Conservation (phyloP, 2,888 invertebrate genomes). For the Strigamia maritima region DNA sequence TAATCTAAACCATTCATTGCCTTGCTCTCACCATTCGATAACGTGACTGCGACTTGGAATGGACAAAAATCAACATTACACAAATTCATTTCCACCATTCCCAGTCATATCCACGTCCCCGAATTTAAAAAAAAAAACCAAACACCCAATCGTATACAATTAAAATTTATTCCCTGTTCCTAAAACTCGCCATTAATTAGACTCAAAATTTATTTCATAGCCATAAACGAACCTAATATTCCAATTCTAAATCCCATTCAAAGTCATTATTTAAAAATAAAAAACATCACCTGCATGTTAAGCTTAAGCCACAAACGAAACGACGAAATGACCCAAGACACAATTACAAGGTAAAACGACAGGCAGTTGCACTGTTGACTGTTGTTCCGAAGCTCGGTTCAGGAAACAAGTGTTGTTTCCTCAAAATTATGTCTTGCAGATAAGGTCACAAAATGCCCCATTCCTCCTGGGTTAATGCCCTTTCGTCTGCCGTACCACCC, state of each 20-base stretch:
- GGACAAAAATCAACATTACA: background rate
- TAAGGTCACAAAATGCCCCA: constrained; percentile 26
- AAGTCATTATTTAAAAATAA: too few relatives aligned
- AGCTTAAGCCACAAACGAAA: too few relatives aligned
- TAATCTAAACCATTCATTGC: background rate
- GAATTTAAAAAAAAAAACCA: background rate
- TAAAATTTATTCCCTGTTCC: background rate
- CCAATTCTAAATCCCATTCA: too few relatives aligned
- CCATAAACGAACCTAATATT: too few relatives aligned
- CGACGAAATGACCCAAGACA: background rate
- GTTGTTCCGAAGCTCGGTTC: background rate
- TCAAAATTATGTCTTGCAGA: constrained; percentile 18
- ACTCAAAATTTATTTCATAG: too few relatives aligned
- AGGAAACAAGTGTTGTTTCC: constrained; percentile 32
- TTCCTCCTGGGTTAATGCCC: constrained; percentile 11
- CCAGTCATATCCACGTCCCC: background rate
- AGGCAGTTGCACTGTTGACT: constrained; percentile 1
- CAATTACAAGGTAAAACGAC: constrained; percentile 3
- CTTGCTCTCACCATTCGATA: background rate
- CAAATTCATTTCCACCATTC: background rate
- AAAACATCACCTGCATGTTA: too few relatives aligned
- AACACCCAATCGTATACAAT: background rate
- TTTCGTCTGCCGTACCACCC: constrained; percentile 6
- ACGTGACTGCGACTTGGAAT: background rate
- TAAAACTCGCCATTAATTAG: too few relatives aligned